These are phyloP conservation scores for Drosophila cracens DNA, from an alignment of 2,888 invertebrate genomes.

Conservation along the genomic window DNA sequence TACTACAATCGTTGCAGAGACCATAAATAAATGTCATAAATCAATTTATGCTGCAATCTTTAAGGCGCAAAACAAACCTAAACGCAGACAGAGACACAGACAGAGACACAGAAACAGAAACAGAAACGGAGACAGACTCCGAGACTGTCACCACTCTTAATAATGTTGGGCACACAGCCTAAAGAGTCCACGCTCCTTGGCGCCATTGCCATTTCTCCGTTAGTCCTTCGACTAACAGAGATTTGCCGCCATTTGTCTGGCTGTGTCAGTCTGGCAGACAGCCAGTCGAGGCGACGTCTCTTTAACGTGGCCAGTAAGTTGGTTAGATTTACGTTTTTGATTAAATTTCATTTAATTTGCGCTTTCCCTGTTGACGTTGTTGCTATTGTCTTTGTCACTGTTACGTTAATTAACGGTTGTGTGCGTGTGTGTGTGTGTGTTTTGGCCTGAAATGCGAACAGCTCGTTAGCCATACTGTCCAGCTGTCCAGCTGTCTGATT, in stretches of 20 bases:
- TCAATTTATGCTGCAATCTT: constrained; percentile 59
- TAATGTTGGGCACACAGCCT: constrained; percentile 32
- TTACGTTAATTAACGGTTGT: constrained; percentile 63
- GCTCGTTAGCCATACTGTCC: constrained; percentile 52
- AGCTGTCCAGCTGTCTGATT: constrained; percentile 32
- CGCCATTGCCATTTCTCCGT: constrained; percentile 30
- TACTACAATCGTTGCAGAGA: constrained; percentile 8
- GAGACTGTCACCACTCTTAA: constrained; percentile 20
- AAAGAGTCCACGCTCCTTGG: constrained; percentile 33
- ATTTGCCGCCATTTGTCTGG: constrained; percentile 47
- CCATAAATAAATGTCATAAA: constrained; percentile 58
- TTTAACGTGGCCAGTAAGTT: constrained; percentile 54
- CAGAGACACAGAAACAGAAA: background rate
- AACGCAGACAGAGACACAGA: constrained; percentile 5
- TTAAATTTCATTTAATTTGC: constrained; percentile 75
- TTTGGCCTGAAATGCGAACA: constrained; percentile 53
- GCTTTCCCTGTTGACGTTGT: constrained; percentile 39
- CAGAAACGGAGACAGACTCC: background rate
- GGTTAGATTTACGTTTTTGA: constrained; percentile 74
- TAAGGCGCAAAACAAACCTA: constrained; percentile 58
- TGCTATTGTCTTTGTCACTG: constrained; percentile 36
- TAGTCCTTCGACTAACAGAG: constrained; percentile 12
- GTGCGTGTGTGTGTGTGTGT: background rate
- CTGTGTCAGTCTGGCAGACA: constrained; percentile 53
- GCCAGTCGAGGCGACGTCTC: constrained; percentile 41